Evolutionary conservation across 2,888 invertebrate genomes (phyloP), one percentile per base, ranked within the genome.

Genomic region (Ormyrus pomaceus): DNA sequence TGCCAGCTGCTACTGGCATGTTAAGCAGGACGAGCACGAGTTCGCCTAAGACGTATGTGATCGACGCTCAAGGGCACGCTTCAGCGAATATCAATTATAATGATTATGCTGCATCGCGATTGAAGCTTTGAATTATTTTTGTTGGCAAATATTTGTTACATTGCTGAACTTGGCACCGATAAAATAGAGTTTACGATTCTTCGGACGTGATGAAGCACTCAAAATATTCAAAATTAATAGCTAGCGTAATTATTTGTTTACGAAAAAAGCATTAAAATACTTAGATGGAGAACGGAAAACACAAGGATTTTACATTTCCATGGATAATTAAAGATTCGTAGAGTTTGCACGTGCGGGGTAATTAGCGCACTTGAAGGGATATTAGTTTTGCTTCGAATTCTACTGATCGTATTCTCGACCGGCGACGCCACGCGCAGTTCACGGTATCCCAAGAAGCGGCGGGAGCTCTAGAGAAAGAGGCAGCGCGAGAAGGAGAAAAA

Each of bases 1-100:
- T 83, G 86, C 86, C 87, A 87, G 87, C 86, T 88, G 87, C 84
- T 84, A 80, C 83, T 82, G 82, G 82, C 83, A 83, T 83, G 70
- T 66, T 61, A 65, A 72, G 51, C 65, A 75, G 71, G 68, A 77
- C 73, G 68, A 68, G 46, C 55, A 1, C 7, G 51, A 72, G 55
- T 50, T 11, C 8, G 46, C 10, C 70, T 62, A 51, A 66, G 76
- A 11, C 66, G n/a, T 45, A 11, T 65, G 50, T 59, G 70, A 75
- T 78, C 78, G 78, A 65, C 69, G 59, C 73, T 82, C 79, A 79
- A 82, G 79, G 79, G 70, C 79, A 79, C 50, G 82, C 34, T 46
- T 48, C 68, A 56, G 75, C 76, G 78, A 81, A 81, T 81, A 81
- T 79, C 76, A 79, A 76, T 81, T 79, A 78, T 78, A 59, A 75